phyloP scores from a whole-genome alignment of 2,113 vertebrate genomes.

The Laticauda laticaudata region DNA sequence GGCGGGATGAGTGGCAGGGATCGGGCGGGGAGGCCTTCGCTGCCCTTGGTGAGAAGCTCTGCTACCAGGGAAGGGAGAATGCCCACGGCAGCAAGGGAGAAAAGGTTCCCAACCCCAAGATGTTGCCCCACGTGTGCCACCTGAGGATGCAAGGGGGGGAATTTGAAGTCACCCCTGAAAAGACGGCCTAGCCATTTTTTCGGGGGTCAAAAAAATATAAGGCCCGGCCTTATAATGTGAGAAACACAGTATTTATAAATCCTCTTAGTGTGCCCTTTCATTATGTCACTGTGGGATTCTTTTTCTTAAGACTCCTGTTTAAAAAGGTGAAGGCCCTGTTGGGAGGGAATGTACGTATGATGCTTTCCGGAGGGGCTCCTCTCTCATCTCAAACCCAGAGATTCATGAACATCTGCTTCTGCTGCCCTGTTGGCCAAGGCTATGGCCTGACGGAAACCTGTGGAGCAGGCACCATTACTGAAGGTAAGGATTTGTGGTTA shows the following conservation, averaged over 20 bases:
- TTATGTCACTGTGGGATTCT: neutral
- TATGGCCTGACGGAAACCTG: conserved; percentile 96
- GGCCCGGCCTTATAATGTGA: no score
- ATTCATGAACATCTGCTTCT: conserved; percentile 98
- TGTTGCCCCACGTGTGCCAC: no score
- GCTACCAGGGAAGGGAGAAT: no score
- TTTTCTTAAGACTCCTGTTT: conserved; percentile 81
- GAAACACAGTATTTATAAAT: neutral
- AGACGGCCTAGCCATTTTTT: no score
- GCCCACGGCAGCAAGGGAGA: no score
- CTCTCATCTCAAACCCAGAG: conserved; percentile 90
- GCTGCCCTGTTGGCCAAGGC: conserved; percentile 92
- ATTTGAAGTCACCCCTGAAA: no score
- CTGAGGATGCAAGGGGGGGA: no score
- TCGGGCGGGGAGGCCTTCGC: no score
- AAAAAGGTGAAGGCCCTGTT: conserved; percentile 87
- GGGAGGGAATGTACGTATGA: conserved; percentile 89
- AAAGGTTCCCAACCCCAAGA: no score
- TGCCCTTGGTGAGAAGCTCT: no score
- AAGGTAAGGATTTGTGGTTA: conserved; percentile 70
- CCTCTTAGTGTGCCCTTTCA: neutral
- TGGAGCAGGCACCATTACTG: conserved; percentile 93
- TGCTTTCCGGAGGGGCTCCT: conserved; percentile 92
- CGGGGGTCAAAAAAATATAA: no score
- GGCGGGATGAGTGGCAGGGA: no score